Percentiles rank a stretch among this genome's conserved stretches.
Evolutionary conservation across 2,113 vertebrate genomes (phyloP).

Genomic region (Tringa solitaria): DNA sequence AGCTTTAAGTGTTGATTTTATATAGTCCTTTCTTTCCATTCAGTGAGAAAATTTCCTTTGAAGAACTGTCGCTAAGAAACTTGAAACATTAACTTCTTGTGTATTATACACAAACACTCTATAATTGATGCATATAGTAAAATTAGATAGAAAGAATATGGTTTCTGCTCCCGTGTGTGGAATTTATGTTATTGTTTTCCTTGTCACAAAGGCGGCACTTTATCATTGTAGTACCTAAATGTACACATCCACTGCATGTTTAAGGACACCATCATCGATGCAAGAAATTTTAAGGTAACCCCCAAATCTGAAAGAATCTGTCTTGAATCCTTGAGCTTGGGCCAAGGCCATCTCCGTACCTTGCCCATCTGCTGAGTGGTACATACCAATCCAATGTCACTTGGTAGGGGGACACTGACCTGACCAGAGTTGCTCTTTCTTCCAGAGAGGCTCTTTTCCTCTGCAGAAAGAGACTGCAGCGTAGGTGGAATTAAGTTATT

Average conservation of each 20-base stretch:
- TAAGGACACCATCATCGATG: not conserved
- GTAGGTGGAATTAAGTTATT: not conserved
- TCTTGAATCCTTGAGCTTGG: not conserved
- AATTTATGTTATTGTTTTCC: not conserved
- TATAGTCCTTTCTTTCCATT: not conserved
- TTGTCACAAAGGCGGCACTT: not conserved
- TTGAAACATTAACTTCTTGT: not conserved
- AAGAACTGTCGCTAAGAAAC: not conserved
- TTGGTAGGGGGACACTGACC: not conserved
- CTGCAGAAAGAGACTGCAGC: not conserved
- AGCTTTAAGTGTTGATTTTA: not conserved
- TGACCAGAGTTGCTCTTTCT: not conserved
- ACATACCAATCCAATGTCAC: not conserved
- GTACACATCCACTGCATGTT: not conserved
- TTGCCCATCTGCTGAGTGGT: not conserved
- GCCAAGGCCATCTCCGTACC: not conserved
- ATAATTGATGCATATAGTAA: not conserved
- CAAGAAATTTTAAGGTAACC: not conserved
- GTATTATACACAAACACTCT: not conserved
- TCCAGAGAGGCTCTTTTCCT: not conserved
- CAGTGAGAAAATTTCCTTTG: not conserved
- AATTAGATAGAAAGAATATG: not conserved
- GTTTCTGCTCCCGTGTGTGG: not conserved
- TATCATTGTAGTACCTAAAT: not conserved
- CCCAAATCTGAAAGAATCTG: not conserved